phyloP scores from a whole-genome alignment of 2,797 vertebrate genomes.

The Phalanger gymnotis region DNA sequence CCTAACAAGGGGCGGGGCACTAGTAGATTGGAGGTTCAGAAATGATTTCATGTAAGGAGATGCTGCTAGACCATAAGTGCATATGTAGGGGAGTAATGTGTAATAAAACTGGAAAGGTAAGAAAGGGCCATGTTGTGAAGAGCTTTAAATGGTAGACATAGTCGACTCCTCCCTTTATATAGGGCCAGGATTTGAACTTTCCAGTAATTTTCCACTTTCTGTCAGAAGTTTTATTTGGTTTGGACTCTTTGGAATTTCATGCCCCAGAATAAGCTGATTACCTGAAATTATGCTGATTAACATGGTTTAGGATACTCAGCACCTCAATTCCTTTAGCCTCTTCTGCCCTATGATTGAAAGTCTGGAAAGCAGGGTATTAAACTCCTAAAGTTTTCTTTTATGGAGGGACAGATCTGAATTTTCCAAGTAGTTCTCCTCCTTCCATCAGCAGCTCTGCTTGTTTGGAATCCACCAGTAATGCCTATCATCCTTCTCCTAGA shows the following conservation, averaged over 20 bases:
- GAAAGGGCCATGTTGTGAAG: not conserved
- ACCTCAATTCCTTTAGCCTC: not conserved
- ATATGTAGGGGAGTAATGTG: not conserved
- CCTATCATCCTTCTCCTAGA: too few relatives aligned
- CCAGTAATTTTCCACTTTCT: not conserved
- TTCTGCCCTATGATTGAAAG: not conserved
- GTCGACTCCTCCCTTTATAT: not conserved
- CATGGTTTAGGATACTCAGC: not conserved
- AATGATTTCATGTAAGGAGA: not conserved
- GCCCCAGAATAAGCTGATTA: too few relatives aligned
- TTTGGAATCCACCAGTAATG: not conserved
- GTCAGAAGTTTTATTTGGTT: too few relatives aligned
- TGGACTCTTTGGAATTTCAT: too few relatives aligned
- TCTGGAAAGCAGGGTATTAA: not conserved
- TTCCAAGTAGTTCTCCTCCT: not conserved
- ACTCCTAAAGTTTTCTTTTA: not conserved
- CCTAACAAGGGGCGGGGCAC: not conserved
- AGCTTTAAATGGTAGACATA: not conserved
- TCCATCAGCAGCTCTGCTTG: not conserved
- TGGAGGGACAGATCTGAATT: not conserved
- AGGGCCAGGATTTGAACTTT: not conserved
- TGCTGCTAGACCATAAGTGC: not conserved
- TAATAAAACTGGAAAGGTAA: not conserved
- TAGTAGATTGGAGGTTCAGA: not conserved
- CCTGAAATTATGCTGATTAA: too few relatives aligned